Conservation (phyloP, 2,113 vertebrate genomes). For the Neogobius melanostomus region DNA sequence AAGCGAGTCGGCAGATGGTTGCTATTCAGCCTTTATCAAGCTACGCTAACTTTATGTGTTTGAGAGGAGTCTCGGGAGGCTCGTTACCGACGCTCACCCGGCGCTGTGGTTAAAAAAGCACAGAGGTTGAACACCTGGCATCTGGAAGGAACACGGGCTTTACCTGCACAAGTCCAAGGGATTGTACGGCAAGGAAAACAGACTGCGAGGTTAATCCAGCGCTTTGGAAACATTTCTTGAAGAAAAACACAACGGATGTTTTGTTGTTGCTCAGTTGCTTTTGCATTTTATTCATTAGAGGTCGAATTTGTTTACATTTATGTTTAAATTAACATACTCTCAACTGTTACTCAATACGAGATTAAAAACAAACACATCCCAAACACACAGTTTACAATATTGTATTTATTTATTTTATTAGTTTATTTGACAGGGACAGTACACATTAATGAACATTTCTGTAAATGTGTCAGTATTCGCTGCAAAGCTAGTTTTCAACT, state of each 20-base stretch:
- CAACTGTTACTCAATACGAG: too few relatives aligned
- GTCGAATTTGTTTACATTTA: too few relatives aligned
- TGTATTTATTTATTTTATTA: too few relatives aligned
- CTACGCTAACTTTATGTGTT: slow-evolving; percentile 65
- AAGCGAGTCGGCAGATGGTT: slow-evolving; percentile 60
- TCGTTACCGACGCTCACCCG: slow-evolving; percentile 54
- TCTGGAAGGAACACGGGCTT: slow-evolving; percentile 8
- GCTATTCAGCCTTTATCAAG: slow-evolving; percentile 69
- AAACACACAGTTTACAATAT: too few relatives aligned
- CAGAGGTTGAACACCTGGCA: slow-evolving; percentile 58
- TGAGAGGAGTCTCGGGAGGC: slow-evolving; percentile 43
- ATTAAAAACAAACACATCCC: too few relatives aligned
- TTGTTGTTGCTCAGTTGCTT: not conserved
- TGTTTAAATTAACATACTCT: too few relatives aligned
- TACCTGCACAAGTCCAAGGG: not conserved
- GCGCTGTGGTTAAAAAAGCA: slow-evolving; percentile 28
- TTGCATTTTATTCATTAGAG: too few relatives aligned
- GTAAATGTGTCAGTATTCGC: too few relatives aligned
- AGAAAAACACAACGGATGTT: not conserved
- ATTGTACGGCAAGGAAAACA: not conserved
- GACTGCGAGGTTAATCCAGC: not conserved
- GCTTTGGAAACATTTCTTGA: not conserved
- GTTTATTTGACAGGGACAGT: too few relatives aligned
- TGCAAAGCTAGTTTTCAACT: too few relatives aligned
- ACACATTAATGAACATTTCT: too few relatives aligned